Evolutionary conservation across 2,888 invertebrate genomes (phyloP), one percentile per base, ranked within the genome.

Genomic region (Epinotia brunnichana): DNA sequence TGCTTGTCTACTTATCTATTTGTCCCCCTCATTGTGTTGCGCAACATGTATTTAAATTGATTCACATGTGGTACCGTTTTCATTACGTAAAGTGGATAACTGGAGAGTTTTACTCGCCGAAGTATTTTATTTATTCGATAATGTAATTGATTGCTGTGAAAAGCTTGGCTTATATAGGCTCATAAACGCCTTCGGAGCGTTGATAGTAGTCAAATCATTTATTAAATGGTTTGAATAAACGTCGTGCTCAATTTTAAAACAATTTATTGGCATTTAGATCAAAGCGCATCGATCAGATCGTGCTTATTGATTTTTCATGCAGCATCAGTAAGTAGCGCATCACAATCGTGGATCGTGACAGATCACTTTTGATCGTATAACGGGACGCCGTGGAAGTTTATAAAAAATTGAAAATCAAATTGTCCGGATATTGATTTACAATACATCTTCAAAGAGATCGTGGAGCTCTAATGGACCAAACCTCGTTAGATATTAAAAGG

Each of bases 301-400:
- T 83, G 84, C 84, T 82, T 82, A 80, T 82, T 82, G 81, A 80
- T 82, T 83, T 81, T 80, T 81, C 81, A 79, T 79, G 83, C 80
- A 80, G 80, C 79, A 81, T 82, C 83, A 76, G 76, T 74, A 71
- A 72, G 74, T 76, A 69, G 72, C 75, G 76, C 76, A 77, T 76
- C 77, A 78, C 77, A 81, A 82, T 81, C 81, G 82, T 77, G 76
- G 74, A 75, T 85, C 88, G 87, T 88, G 88, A 87, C 84, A 82
- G 78, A 81, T 78, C 82, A 79, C 81, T 83, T 71, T 71, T 61
- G 48, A 63, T 74, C 73, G 62, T 74, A 75, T 85, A 86, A 86
- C 87, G 87, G 87, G 74, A 77, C 78, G 62, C 77, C 56, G 51
- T 61, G 70, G 70, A 62, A 41, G 60, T 63, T 71, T 29, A 61